phyloP scores from a whole-genome alignment of 2,888 invertebrate genomes.

The Folsomia candida region DNA sequence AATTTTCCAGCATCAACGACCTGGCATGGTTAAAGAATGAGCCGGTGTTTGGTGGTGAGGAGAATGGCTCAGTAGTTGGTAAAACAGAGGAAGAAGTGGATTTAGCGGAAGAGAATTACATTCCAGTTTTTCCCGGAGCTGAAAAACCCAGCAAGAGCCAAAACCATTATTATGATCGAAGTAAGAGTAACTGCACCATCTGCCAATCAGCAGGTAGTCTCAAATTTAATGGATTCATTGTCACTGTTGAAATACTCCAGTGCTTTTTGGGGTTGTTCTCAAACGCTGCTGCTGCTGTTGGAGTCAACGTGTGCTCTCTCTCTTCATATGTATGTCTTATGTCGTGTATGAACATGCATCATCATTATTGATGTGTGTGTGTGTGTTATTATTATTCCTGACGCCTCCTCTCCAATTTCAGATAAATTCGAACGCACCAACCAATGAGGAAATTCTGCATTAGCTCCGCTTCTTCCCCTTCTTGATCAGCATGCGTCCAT shows the following conservation, averaged over 20 bases:
- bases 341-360: not conserved
- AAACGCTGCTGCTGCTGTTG: not conserved
- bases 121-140: conserved; percentile 15
- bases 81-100: not conserved
- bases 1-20: not conserved
- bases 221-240: not conserved
- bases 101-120: conserved; percentile 16
- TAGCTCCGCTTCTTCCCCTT: not conserved
- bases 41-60: not conserved
- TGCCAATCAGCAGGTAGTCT: not conserved
- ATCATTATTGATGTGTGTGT: not conserved
- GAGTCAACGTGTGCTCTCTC: not conserved
- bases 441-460: not conserved
- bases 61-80: not conserved
- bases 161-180: not conserved
- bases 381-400: too few relatives aligned
- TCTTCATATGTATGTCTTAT: too few relatives aligned
- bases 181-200: not conserved
- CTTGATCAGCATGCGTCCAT: not conserved
- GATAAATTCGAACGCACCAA: not conserved
- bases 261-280: not conserved
- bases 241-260: not conserved
- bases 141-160: not conserved
- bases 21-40: not conserved
- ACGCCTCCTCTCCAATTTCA: too few relatives aligned